These are phyloP conservation scores for Dexiosoma caninum DNA, from an alignment of 2,888 invertebrate species.

Conservation along the genomic window DNA sequence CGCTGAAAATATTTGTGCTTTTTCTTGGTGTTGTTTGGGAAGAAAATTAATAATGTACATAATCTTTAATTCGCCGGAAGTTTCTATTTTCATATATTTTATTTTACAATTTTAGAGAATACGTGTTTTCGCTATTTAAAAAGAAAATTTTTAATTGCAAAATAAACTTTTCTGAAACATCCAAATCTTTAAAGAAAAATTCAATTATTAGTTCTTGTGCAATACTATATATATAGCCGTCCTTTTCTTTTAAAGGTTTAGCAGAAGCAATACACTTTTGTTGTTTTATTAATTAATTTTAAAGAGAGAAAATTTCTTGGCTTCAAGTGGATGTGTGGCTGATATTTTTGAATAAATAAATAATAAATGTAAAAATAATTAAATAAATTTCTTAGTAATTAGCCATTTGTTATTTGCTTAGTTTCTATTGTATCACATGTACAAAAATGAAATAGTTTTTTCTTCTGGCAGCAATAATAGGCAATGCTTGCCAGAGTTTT, in stretches of 20 bases:
- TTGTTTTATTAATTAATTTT: too few relatives aligned
- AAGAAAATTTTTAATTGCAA: too few relatives aligned
- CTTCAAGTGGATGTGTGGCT: not conserved
- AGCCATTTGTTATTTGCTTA: too few relatives aligned
- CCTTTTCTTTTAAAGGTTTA: not conserved
- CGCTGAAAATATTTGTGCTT: not conserved
- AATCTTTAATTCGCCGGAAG: not conserved
- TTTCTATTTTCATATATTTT: constrained; percentile 19
- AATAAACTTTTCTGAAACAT: too few relatives aligned
- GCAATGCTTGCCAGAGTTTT: not conserved
- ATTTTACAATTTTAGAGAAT: not conserved
- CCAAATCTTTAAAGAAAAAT: too few relatives aligned
- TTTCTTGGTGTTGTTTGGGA: not conserved
- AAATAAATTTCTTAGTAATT: not conserved
- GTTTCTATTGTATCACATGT: not conserved
- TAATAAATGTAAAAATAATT: not conserved
- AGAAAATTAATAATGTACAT: constrained; percentile 7
- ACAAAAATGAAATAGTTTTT: not conserved
- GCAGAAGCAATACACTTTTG: too few relatives aligned
- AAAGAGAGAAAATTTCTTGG: not conserved
- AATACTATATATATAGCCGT: not conserved
- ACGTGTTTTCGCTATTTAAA: not conserved
- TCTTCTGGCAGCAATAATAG: constrained; percentile 14
- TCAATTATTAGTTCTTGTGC: not conserved
- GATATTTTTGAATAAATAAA: not conserved